Conservation (phyloP, 2,888 invertebrate species). For the Lomographa bimaculata region DNA sequence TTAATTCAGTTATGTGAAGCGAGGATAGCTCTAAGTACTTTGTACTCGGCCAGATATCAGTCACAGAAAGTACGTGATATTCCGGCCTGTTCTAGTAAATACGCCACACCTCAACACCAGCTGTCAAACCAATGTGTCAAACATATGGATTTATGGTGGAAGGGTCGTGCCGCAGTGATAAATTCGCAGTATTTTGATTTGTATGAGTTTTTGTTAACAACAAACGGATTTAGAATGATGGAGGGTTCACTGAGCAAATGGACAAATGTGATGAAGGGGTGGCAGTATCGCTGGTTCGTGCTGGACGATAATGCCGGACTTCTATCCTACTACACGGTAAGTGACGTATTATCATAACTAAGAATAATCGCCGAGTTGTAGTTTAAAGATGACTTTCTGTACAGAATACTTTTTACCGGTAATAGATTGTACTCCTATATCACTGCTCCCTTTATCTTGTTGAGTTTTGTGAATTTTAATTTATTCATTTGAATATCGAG, state of each 20-base stretch:
- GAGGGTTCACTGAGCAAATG: conserved; percentile 98
- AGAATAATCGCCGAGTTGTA: conserved; percentile 17
- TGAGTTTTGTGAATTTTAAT: conserved; percentile 1
- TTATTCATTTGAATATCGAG: no score
- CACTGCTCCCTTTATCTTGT: conserved; percentile 5
- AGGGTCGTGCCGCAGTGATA: conserved; percentile 58
- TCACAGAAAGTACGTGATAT: no score
- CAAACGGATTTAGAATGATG: conserved; percentile 84
- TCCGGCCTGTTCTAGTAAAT: conserved; percentile 43
- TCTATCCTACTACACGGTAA: conserved; percentile 98
- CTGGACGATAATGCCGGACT: conserved; percentile 98
- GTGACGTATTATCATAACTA: conserved; percentile 70
- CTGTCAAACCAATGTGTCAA: conserved; percentile 50
- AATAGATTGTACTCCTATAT: conserved; percentile 14
- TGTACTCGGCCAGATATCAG: no score
- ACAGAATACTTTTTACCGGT: conserved; percentile 40
- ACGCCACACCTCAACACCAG: no score
- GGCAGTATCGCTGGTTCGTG: conserved; percentile 99
- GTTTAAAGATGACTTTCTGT: conserved; percentile 33
- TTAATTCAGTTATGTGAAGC: no score
- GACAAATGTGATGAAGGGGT: conserved; percentile 99
- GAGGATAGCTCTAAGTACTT: no score
- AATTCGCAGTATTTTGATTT: conserved; percentile 61
- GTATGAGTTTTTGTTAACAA: conserved; percentile 18
- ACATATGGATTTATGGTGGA: conserved; percentile 71